phyloP scores from a whole-genome alignment of 2,113 vertebrate genomes.

The Odocoileus virginianus region DNA sequence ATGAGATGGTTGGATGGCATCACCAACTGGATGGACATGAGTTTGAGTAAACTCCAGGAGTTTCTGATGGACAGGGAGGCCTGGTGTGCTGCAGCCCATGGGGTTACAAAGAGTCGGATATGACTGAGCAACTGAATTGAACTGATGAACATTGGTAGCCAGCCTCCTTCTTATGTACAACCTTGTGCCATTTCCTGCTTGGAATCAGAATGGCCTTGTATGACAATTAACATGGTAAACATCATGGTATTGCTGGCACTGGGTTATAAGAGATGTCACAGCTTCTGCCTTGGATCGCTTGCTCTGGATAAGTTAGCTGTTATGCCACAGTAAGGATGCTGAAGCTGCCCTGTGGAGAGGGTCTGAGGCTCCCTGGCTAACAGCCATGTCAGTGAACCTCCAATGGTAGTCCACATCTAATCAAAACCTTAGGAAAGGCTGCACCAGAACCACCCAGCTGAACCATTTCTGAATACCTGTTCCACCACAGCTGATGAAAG shows the following conservation, averaged over 20 bases:
- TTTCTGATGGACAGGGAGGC: neutral
- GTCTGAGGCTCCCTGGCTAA: neutral
- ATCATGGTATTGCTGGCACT: neutral
- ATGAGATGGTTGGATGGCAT: neutral
- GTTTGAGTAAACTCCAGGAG: neutral
- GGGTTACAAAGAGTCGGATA: neutral
- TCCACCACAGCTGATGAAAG: neutral
- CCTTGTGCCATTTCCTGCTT: neutral
- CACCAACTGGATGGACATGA: neutral
- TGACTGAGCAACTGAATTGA: neutral
- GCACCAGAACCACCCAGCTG: neutral
- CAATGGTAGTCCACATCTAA: neutral
- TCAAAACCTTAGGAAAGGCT: neutral
- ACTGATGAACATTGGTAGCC: neutral
- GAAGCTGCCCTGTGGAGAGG: neutral
- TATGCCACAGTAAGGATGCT: neutral
- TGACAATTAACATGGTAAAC: neutral
- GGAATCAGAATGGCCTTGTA: neutral
- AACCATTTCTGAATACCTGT: neutral
- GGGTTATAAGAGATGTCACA: neutral
- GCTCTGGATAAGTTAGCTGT: neutral
- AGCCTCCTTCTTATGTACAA: neutral
- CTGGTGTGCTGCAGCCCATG: neutral
- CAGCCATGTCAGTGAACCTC: neutral
- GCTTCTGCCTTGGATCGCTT: neutral